phyloP scores from a whole-genome alignment of 2,113 vertebrate genomes.

The Rhodinocichla rosea region DNA sequence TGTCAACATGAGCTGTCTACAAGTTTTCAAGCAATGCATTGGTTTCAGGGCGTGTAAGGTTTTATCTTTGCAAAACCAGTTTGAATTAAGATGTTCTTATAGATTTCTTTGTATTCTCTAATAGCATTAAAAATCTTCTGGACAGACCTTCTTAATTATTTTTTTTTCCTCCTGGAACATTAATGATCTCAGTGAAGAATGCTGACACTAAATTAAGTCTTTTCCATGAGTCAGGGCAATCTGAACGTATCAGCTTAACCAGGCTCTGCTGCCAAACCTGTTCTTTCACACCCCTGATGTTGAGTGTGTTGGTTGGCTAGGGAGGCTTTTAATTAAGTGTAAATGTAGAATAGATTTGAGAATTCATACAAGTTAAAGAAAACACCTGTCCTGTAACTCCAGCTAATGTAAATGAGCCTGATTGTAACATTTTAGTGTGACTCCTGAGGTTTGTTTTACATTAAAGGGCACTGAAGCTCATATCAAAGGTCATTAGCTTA shows the following conservation, averaged over 20 bases:
- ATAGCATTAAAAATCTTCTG: neutral
- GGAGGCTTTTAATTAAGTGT: neutral
- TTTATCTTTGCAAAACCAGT: conserved; percentile 3
- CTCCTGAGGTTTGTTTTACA: neutral
- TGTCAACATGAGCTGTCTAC: neutral
- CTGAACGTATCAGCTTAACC: neutral
- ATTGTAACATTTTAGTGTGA: neutral
- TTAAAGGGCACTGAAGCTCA: neutral
- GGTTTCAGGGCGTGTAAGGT: neutral
- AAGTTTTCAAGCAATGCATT: neutral
- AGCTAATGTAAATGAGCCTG: neutral
- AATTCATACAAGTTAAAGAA: neutral
- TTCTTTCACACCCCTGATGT: neutral
- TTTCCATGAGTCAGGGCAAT: neutral
- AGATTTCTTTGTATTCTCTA: neutral
- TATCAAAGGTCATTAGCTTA: neutral
- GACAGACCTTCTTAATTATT: neutral
- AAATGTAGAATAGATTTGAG: neutral
- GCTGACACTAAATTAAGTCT: neutral
- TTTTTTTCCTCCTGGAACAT: neutral
- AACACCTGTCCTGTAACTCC: neutral
- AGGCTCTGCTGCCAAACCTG: neutral
- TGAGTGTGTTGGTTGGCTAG: neutral
- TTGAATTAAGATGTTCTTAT: neutral
- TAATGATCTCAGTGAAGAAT: neutral